phyloP scores from a whole-genome alignment of 2,113 vertebrate species.

The Isichthys henryi region DNA sequence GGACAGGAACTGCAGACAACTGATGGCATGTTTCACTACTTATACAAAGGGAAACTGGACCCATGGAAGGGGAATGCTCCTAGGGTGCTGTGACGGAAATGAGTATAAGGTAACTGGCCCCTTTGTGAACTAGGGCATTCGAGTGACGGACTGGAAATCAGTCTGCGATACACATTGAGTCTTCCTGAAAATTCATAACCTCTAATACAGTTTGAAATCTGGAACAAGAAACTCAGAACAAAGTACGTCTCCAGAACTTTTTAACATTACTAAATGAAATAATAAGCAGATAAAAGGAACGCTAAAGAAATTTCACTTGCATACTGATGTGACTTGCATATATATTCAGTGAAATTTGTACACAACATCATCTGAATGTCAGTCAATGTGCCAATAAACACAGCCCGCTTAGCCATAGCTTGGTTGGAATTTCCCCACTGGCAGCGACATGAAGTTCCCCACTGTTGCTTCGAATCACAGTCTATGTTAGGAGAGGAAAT shows the following conservation, averaged over 20 bases:
- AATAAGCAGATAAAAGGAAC: not conserved
- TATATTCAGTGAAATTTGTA: not conserved
- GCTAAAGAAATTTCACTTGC: not conserved
- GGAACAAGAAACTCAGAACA: constrained; percentile 23
- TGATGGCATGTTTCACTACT: not conserved
- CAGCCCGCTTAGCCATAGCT: constrained; percentile 8
- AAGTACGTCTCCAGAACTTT: not conserved
- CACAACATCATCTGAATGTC: not conserved
- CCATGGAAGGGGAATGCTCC: not conserved
- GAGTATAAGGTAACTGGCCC: not conserved
- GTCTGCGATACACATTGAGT: not conserved
- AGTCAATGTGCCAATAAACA: constrained; percentile 4
- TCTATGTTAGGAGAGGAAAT: not conserved
- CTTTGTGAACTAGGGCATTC: not conserved
- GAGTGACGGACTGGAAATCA: not conserved
- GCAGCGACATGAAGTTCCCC: not conserved
- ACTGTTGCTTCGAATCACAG: not conserved
- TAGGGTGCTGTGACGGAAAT: not conserved
- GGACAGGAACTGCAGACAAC: not conserved
- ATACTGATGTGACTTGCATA: not conserved
- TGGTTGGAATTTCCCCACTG: not conserved
- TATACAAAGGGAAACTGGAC: not conserved
- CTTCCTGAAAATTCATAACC: not conserved
- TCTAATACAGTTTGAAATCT: not conserved
- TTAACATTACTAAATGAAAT: not conserved